phyloP scores from a whole-genome alignment of 2,797 vertebrate species.

The Lepilemur ruficaudatus region DNA sequence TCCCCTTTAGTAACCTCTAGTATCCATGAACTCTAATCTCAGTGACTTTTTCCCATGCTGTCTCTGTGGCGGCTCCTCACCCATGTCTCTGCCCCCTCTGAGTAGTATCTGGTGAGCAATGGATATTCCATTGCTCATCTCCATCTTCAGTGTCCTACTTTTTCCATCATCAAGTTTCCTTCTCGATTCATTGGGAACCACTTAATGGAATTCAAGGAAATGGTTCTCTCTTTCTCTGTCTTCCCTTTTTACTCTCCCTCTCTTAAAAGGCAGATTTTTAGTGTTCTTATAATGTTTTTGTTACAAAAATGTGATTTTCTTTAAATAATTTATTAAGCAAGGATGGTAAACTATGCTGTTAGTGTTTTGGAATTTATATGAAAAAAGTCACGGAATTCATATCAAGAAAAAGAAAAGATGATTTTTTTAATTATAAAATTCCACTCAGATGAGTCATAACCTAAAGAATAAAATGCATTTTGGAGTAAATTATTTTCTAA shows the following conservation, averaged over 20 bases:
- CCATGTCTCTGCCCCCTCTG: background rate
- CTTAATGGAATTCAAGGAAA: background rate
- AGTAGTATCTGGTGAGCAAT: background rate
- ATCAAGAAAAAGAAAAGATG: background rate
- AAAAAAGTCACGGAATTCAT: background rate
- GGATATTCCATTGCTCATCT: too few species aligned
- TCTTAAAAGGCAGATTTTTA: background rate
- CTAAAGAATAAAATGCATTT: slow-evolving; percentile 4
- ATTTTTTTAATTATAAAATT: background rate
- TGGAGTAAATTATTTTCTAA: slow-evolving; percentile 21
- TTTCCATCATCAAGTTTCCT: background rate
- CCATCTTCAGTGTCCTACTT: background rate
- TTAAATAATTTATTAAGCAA: slow-evolving; percentile 2
- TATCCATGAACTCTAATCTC: too few species aligned
- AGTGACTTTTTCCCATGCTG: background rate
- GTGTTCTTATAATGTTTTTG: background rate
- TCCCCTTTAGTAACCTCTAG: background rate
- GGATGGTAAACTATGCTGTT: background rate
- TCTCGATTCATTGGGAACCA: background rate
- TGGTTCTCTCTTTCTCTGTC: background rate
- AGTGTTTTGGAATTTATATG: background rate
- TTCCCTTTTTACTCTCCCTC: background rate
- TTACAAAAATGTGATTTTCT: background rate
- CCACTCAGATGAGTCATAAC: background rate
- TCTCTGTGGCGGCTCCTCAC: background rate